These are phyloP conservation scores for Oopsacas minuta DNA, from an alignment of 37 sponge, comb jelly and placozoan genomes.

Conservation along the genomic window DNA sequence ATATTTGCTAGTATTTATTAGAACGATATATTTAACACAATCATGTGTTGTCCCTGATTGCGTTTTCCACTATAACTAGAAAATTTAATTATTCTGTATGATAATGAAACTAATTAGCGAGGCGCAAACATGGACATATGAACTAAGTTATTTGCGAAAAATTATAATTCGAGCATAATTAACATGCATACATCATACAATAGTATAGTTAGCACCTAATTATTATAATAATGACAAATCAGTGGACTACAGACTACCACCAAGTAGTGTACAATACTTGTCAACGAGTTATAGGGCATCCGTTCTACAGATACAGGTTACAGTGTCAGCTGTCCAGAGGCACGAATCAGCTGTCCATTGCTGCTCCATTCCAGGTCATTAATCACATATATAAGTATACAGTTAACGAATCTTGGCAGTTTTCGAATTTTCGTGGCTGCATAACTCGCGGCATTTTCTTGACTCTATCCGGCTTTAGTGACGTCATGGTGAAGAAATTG, in stretches of 20 bases:
- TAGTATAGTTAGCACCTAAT: too few relatives aligned
- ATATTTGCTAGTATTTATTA: too few relatives aligned
- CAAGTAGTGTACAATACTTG: background rate
- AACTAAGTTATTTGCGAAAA: too few relatives aligned
- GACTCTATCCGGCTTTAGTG: background rate
- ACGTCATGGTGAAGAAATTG: constrained; percentile 2
- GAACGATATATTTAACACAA: too few relatives aligned
- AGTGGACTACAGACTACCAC: constrained; percentile 4
- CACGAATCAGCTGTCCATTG: background rate
- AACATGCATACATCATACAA: too few relatives aligned
- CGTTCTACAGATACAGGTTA: constrained; percentile 6
- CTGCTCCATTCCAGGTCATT: background rate
- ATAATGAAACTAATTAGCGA: too few relatives aligned
- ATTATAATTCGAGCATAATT: too few relatives aligned
- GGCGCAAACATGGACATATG: too few relatives aligned
- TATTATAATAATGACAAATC: constrained; percentile 10
- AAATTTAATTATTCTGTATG: too few relatives aligned
- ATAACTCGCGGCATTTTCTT: background rate
- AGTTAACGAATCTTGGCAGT: background rate
- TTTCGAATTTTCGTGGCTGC: background rate
- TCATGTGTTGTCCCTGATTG: background rate
- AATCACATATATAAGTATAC: background rate
- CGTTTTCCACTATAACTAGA: background rate
- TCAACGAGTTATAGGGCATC: background rate
- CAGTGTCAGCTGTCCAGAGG: background rate